These are phyloP conservation scores for Eupithecia inturbata DNA, from an alignment of 2,888 invertebrate genomes.

Conservation along the genomic window DNA sequence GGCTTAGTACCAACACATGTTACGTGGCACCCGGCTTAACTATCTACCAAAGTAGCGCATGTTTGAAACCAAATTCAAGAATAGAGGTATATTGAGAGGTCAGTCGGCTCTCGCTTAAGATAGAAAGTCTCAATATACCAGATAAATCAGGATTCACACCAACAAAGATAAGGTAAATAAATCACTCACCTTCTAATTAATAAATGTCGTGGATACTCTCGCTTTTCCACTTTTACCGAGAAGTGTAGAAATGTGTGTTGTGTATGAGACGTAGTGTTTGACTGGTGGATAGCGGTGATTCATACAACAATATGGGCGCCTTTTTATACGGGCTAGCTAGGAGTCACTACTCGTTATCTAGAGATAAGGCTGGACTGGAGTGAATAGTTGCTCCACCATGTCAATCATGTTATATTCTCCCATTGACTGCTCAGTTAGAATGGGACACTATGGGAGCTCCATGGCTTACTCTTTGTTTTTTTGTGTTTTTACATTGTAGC, in stretches of 20 bases:
- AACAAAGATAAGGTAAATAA: constrained; percentile 37
- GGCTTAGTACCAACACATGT: too few relatives aligned
- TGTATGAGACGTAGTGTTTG: constrained; percentile 21
- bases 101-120: constrained; percentile 24
- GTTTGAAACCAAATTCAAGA: too few relatives aligned
- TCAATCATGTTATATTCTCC: too few relatives aligned
- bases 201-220: constrained; percentile 35
- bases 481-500: background rate
- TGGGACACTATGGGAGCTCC: background rate
- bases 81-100: too few relatives aligned
- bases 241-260: constrained; percentile 24
- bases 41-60: too few relatives aligned
- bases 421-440: background rate
- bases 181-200: constrained; percentile 42
- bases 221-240: constrained; percentile 21
- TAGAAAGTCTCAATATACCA: constrained; percentile 32
- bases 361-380: constrained; percentile 1
- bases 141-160: constrained; percentile 29
- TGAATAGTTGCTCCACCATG: background rate
- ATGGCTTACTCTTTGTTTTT: too few relatives aligned
- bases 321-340: background rate
- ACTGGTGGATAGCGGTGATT: constrained; percentile 23
- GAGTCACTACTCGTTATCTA: constrained; percentile 7
- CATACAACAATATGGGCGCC: constrained; percentile 3
- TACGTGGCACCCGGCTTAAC: too few relatives aligned